Evolutionary conservation across 2,888 invertebrate species (phyloP).

Genomic region (Brachylomia viminalis): DNA sequence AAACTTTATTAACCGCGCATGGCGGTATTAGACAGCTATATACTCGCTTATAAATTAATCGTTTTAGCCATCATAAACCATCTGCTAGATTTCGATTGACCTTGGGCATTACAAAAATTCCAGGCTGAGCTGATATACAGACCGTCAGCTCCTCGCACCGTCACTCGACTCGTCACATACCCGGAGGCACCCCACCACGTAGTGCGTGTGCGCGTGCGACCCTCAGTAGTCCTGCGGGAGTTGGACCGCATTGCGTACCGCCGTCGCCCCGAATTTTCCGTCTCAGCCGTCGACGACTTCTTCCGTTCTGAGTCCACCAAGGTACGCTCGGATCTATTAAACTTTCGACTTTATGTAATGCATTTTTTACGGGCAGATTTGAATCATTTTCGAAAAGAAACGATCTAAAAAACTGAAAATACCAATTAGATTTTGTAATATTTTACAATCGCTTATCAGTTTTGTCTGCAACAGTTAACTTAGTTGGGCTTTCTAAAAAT

Average conservation of each 20-base stretch:
- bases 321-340: slow-evolving; percentile 85
- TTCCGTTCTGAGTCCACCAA: slow-evolving; percentile 94
- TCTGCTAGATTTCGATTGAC: slow-evolving; percentile 27
- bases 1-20: slow-evolving; percentile 14
- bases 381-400: not conserved
- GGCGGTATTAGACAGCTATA: slow-evolving; percentile 29
- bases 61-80: slow-evolving; percentile 39
- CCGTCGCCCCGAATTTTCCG: slow-evolving; percentile 90
- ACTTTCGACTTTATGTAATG: not conserved
- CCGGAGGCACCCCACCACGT: slow-evolving; percentile 90
- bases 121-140: slow-evolving; percentile 88
- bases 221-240: slow-evolving; percentile 92
- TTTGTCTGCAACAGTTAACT: not conserved
- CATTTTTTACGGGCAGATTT: not conserved
- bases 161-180: slow-evolving; percentile 91
- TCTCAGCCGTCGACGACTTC: slow-evolving; percentile 94
- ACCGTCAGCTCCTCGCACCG: slow-evolving; percentile 85
- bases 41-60: slow-evolving; percentile 51
- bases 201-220: slow-evolving; percentile 91
- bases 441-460: not conserved
- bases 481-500: not conserved
- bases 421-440: not conserved
- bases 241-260: slow-evolving; percentile 93
- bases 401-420: not conserved
- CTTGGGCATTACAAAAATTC: slow-evolving; percentile 63